Conservation (phyloP, 2,888 invertebrate species). For the Drosophila percnosoma region DNA sequence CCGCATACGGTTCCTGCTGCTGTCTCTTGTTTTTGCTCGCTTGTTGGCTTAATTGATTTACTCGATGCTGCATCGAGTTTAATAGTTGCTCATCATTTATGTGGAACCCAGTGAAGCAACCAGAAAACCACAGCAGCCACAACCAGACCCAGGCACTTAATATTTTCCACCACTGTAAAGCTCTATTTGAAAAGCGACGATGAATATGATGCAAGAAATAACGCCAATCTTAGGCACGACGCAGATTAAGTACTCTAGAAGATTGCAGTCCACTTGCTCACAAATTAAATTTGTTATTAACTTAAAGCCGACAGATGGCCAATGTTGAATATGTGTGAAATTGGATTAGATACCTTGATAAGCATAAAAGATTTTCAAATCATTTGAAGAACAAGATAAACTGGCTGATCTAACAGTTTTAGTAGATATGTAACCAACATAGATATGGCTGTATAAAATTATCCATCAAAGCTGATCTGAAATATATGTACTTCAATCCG, state of each 20-base stretch:
- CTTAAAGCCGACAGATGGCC: not conserved
- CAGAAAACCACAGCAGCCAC: constrained; percentile 10
- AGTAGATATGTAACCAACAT: not conserved
- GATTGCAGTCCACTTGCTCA: not conserved
- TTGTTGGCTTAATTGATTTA: constrained; percentile 81
- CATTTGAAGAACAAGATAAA: not conserved
- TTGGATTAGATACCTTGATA: not conserved
- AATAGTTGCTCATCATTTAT: constrained; percentile 76
- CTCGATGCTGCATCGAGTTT: constrained; percentile 66
- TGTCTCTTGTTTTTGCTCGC: constrained; percentile 42
- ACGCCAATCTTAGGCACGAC: not conserved
- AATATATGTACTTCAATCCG: not conserved
- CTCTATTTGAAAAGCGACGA: constrained; percentile 53
- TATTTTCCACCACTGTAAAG: constrained; percentile 63
- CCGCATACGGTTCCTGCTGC: not conserved
- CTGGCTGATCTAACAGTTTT: not conserved
- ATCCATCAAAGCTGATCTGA: not conserved
- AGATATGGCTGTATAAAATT: not conserved
- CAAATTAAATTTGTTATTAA: not conserved
- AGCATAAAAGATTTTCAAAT: not conserved
- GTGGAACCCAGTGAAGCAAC: constrained; percentile 19
- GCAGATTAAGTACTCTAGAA: not conserved
- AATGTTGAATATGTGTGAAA: not conserved
- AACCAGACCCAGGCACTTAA: constrained; percentile 44
- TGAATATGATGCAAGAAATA: constrained; percentile 3